These are phyloP conservation scores for Temnothorax longispinosus DNA, from an alignment of 1,140 invertebrate genomes.

Conservation along the genomic window DNA sequence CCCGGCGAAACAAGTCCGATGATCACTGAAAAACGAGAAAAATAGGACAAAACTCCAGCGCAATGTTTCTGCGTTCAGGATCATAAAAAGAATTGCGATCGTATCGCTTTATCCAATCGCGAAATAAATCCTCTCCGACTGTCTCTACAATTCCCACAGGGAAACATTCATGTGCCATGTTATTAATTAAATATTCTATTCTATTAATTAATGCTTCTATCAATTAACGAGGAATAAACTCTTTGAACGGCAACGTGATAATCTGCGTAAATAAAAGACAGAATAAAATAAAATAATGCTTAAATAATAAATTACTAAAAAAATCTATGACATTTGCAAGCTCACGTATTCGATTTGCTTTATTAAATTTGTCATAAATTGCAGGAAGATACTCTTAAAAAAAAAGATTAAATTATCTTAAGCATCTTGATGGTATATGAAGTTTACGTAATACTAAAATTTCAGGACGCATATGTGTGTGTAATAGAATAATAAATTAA, in stretches of 20 bases:
- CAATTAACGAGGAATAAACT: neutral
- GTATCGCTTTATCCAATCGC: slow-evolving; percentile 28
- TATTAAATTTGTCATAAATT: neutral
- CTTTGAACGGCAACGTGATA: neutral
- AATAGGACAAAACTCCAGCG: neutral
- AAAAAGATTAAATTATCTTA: neutral
- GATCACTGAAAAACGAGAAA: slow-evolving; percentile 37
- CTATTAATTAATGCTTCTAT: slow-evolving; percentile 6
- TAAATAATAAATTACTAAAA: neutral
- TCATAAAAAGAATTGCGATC: slow-evolving; percentile 12
- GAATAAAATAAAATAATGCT: neutral
- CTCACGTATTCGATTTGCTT: neutral
- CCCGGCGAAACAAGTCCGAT: slow-evolving; percentile 29
- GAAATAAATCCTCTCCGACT: neutral
- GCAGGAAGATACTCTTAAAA: neutral
- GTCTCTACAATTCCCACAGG: neutral
- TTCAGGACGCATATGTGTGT: neutral
- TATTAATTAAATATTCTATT: slow-evolving; percentile 33
- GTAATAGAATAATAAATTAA: neutral
- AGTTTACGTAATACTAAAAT: neutral
- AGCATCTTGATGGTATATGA: neutral
- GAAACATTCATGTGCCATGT: neutral
- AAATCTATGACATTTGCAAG: neutral
- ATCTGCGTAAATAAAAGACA: neutral
- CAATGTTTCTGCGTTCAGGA: neutral